These are phyloP conservation scores for Hydractinia echinata DNA, from an alignment of 30 jellyfish, hydroid and myxozoan species.

Conservation along the genomic window DNA sequence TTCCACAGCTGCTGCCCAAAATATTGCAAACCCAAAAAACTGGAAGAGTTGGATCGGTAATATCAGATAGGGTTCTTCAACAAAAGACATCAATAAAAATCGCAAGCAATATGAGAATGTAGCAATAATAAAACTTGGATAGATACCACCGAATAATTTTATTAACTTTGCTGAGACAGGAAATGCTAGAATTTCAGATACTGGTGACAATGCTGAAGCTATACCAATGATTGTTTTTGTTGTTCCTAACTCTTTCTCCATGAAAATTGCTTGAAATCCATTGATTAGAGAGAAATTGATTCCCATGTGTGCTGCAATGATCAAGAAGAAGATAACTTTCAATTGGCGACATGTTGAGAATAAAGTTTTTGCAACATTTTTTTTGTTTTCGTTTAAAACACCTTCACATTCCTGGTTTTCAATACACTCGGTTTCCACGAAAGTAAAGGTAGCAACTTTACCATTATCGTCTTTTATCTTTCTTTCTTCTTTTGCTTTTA, in stretches of 20 bases:
- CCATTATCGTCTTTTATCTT: too few relatives aligned
- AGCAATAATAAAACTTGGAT: slow-evolving; percentile 6
- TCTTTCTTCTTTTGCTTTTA: background rate
- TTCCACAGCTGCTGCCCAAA: slow-evolving; percentile 22
- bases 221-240: slow-evolving; percentile 18
- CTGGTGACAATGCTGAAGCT: background rate
- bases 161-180: slow-evolving; percentile 13
- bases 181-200: background rate
- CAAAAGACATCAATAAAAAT: slow-evolving; percentile 7
- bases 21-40: slow-evolving; percentile 3
- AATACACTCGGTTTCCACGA: too few relatives aligned
- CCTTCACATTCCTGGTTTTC: too few relatives aligned
- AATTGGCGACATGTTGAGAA: too few relatives aligned
- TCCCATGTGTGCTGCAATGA: slow-evolving; percentile 6
- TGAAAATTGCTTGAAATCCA: background rate
- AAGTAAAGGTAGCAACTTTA: too few relatives aligned
- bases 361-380: too few relatives aligned
- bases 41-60: slow-evolving; percentile 7
- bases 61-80: background rate
- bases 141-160: background rate
- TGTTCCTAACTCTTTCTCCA: slow-evolving; percentile 6
- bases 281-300: background rate
- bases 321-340: background rate
- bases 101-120: slow-evolving; percentile 10
- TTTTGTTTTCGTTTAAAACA: too few relatives aligned